phyloP scores from a whole-genome alignment of 2,888 invertebrate genomes.

The Lucinisca nassula region DNA sequence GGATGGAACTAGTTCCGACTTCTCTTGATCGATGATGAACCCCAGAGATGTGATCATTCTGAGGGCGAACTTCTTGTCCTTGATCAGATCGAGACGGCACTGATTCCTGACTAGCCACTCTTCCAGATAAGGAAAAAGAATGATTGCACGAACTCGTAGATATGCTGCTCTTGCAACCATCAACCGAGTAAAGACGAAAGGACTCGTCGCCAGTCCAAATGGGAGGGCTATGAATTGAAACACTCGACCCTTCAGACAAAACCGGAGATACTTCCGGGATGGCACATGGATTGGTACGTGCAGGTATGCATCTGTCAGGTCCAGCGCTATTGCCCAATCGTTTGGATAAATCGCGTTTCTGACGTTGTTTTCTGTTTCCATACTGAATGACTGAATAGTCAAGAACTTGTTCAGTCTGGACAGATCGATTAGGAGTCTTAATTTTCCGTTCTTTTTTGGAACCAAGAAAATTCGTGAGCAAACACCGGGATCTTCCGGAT shows the following conservation, averaged over 20 bases:
- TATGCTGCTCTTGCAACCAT: background rate
- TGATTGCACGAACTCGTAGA: background rate
- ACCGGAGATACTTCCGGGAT: background rate
- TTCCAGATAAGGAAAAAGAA: background rate
- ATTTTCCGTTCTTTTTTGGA: slow-evolving; percentile 11
- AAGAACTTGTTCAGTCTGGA: slow-evolving; percentile 1
- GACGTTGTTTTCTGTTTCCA: background rate
- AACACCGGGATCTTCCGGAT: background rate
- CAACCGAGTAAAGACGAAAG: background rate
- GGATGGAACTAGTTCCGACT: slow-evolving; percentile 36
- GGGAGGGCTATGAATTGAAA: slow-evolving; percentile 3
- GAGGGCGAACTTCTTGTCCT: background rate
- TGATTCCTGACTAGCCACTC: background rate
- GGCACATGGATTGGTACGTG: background rate
- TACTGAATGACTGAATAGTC: background rate
- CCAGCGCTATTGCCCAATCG: background rate
- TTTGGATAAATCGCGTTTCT: background rate
- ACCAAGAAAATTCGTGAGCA: background rate
- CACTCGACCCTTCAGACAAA: background rate
- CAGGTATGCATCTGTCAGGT: background rate
- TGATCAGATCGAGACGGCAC: background rate
- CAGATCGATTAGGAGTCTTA: background rate
- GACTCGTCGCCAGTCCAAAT: background rate
- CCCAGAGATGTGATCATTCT: background rate
- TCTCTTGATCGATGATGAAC: slow-evolving; percentile 10